These are phyloP conservation scores for Aptenodytes forsteri DNA, from an alignment of 2,113 vertebrate species.

Conservation along the genomic window DNA sequence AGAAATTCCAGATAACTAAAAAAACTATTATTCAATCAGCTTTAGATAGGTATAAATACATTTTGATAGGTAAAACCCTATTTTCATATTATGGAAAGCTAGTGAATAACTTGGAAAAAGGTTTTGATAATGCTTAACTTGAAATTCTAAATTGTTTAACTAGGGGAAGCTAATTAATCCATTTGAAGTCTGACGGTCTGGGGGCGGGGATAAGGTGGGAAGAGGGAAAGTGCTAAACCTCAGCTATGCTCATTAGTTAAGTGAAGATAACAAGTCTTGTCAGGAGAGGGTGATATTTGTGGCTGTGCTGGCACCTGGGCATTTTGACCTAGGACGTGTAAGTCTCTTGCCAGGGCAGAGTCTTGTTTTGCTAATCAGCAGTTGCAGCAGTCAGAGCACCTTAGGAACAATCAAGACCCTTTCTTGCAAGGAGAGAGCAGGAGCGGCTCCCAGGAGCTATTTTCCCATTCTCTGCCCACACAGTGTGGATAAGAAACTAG, in stretches of 20 bases:
- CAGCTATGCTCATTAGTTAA: not conserved
- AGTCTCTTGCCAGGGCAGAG: not conserved
- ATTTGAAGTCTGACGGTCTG: not conserved
- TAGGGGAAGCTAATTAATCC: not conserved
- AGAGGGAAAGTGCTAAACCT: not conserved
- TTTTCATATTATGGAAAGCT: not conserved
- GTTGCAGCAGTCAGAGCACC: not conserved
- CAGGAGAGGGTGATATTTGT: not conserved
- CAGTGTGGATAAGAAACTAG: not conserved
- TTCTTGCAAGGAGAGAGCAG: not conserved
- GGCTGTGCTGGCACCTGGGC: not conserved
- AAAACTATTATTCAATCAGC: not conserved
- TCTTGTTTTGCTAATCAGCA: not conserved
- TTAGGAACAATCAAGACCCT: not conserved
- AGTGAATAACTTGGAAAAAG: not conserved
- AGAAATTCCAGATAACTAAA: not conserved
- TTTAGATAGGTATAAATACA: not conserved
- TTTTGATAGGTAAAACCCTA: not conserved
- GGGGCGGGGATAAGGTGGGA: not conserved
- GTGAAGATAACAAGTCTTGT: not conserved
- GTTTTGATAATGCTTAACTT: not conserved
- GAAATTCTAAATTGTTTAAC: not conserved
- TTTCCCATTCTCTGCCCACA: conserved; percentile 8
- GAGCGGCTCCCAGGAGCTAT: not conserved
- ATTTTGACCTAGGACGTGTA: not conserved